Base-by-base conservation (phyloP, 2,113 vertebrate species). In the Scatophagus argus region DNA sequence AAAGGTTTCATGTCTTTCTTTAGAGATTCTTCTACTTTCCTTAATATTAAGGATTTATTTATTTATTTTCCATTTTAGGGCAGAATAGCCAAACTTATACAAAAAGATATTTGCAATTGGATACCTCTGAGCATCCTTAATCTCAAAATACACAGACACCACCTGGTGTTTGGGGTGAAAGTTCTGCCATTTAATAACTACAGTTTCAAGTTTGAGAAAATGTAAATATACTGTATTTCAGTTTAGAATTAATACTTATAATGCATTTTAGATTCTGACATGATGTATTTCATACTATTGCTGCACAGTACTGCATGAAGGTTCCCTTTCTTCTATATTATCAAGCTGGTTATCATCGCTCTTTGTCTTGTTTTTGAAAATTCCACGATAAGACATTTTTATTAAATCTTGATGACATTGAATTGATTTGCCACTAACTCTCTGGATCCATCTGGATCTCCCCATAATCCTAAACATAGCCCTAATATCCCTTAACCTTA, bases 381-480 rank as follows among this genome's bases (percentile, higher is more conserved):
- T 3, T 29, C 11, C 11, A n/a, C 4, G 25, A 17, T 54, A 5
- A 41, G 23, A 31, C 32, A 0, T 44, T 46, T 34, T 32, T 17
- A 19, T 36, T 38, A 9, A 1, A 17, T 61, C 32, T 34, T 34
- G 13, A 11, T 31, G 21, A 47, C n/a, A 47, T 8, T 38, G 23
- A 38, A 68, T 72, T 66, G 61, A 38, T 64, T 77, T 70, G 19
- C 36, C 4, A 13, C 12, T 64, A 74, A 74, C 43, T 77, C 47
- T 25, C 49, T 25, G 5, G 8, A 41, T 74, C n/a, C 17, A n/a
- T n/a, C n/a, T n/a, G n/a, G n/a, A n/a, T 39, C 16, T 13, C n/a
- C 47, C 29, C n/a, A n/a, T 69, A 76, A 83, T 78, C 74, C 25
- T 56, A 52, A 69, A 66, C 65, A 71, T 34, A 61, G 5, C 31